Evolutionary conservation across 2,888 invertebrate species (phyloP).

Genomic region (Caenorhabditis sp.): DNA sequence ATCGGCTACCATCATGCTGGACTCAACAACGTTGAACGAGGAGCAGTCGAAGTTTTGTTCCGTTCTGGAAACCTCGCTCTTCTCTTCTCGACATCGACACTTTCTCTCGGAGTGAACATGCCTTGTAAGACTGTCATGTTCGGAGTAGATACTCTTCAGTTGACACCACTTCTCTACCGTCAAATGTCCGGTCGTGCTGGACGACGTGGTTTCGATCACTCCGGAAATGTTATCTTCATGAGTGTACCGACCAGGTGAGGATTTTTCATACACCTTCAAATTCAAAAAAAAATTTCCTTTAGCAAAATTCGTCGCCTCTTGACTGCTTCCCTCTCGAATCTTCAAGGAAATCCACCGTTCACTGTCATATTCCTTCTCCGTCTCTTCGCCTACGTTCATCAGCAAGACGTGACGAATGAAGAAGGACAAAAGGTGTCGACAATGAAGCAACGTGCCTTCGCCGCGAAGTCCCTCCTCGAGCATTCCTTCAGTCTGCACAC

Average conservation of each 20-base stretch:
- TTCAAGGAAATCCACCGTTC: slow-evolving; percentile 82
- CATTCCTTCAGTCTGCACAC: slow-evolving; percentile 80
- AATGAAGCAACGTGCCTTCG: slow-evolving; percentile 66
- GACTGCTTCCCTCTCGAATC: slow-evolving; percentile 80
- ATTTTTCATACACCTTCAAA: background rate
- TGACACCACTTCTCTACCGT: slow-evolving; percentile 82
- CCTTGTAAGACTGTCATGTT: slow-evolving; percentile 83
- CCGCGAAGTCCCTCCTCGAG: slow-evolving; percentile 77
- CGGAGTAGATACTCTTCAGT: slow-evolving; percentile 80
- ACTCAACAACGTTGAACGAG: slow-evolving; percentile 77
- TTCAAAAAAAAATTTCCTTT: slow-evolving; percentile 12
- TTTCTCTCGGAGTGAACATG: slow-evolving; percentile 83
- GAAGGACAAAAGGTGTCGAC: slow-evolving; percentile 65
- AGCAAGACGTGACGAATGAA: slow-evolving; percentile 65
- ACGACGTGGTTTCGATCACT: slow-evolving; percentile 82
- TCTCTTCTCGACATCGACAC: slow-evolving; percentile 81
- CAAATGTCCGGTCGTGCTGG: slow-evolving; percentile 83
- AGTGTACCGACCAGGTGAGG: slow-evolving; percentile 78
- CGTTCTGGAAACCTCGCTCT: slow-evolving; percentile 80
- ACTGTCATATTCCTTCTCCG: slow-evolving; percentile 80
- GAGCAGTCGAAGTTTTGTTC: slow-evolving; percentile 82
- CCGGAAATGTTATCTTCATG: slow-evolving; percentile 82
- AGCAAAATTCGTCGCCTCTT: slow-evolving; percentile 82
- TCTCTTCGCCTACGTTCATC: slow-evolving; percentile 79
- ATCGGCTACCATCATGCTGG: slow-evolving; percentile 83